These are phyloP conservation scores for Spilarctia lutea DNA, from an alignment of 2,888 invertebrate genomes.

Conservation along the genomic window DNA sequence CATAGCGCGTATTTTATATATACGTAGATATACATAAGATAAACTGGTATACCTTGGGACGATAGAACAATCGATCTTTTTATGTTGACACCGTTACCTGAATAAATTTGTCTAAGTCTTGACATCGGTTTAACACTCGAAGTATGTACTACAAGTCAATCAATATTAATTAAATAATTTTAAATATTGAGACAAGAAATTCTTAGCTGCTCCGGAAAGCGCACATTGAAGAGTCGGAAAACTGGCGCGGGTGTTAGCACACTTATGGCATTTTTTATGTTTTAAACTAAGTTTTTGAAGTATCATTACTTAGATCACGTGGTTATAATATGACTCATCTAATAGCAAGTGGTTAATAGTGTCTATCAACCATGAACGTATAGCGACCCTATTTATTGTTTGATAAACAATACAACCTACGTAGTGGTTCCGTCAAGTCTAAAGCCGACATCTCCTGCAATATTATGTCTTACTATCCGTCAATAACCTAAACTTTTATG, in stretches of 20 bases:
- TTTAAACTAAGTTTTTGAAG: background rate
- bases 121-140: background rate
- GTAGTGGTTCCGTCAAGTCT: background rate
- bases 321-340: background rate
- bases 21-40: slow-evolving; percentile 21
- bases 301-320: background rate
- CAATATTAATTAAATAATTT: slow-evolving; percentile 1
- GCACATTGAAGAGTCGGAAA: no score
- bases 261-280: background rate
- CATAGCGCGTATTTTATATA: background rate
- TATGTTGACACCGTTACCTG: slow-evolving; percentile 24
- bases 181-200: background rate
- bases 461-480: no score
- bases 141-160: slow-evolving; percentile 3
- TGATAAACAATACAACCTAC: background rate
- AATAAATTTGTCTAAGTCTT: slow-evolving; percentile 16
- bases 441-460: no score
- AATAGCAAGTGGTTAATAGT: background rate
- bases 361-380: background rate
- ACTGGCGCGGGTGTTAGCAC: no score
- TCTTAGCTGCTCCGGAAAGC: background rate
- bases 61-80: slow-evolving; percentile 43
- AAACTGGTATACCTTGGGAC: slow-evolving; percentile 47
- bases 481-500: background rate
- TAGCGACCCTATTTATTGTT: background rate